Evolutionary conservation across 2,113 vertebrate genomes (phyloP), one percentile per base, ranked within the genome.

Genomic region (Saguinus imperator): DNA sequence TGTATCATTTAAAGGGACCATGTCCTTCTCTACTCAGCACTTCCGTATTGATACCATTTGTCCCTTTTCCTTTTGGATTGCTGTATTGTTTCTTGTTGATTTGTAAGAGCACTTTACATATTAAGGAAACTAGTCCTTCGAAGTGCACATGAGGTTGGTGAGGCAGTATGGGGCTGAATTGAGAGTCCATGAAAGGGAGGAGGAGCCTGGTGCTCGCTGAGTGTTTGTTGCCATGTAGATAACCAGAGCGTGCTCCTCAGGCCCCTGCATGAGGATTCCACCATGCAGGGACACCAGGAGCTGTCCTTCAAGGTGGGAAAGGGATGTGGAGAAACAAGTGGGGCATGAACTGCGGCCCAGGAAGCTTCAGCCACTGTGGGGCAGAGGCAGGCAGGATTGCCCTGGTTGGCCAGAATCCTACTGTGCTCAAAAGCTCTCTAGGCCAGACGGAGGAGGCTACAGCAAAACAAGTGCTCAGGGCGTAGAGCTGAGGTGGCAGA

Each of bases 381-480:
- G 27, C 52, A 32, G n/a, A 4, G 64, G 6, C 13, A 66, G 32
- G 35, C 25, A 21, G 61, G 6, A 57, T 89, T 5, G 0, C 32
- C 43, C 32, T 70, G 55, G 48, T 17, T 32, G 37, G 9, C 68
- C n/a, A 43, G 40, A 58, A 57, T 14, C 29, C 14, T 29, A 18
- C 25, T 17, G 5, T 45, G 21, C 20, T 43, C n/a, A 52, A 2
- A 70, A n/a, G 18, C 12, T 80, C 17, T 90, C 20, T 8, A 23
- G 14, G 2, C 5, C 6, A 32, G 80, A 4, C 0, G 16, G 61
- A 86, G 72, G 35, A 58, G 32, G 17, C 10, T 1, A 0, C 21
- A 3, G 2, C 14, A 27, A 61, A 21, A 16, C 10, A 3, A 29
- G 13, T 21, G 4, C 27, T 6, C 10, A 0, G 9, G 6, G 48